A percentile compares a stretch with the other conserved stretches of the same genome.
Conservation (phyloP, 2,888 invertebrate species). For the Bruchidius siliquastri region DNA sequence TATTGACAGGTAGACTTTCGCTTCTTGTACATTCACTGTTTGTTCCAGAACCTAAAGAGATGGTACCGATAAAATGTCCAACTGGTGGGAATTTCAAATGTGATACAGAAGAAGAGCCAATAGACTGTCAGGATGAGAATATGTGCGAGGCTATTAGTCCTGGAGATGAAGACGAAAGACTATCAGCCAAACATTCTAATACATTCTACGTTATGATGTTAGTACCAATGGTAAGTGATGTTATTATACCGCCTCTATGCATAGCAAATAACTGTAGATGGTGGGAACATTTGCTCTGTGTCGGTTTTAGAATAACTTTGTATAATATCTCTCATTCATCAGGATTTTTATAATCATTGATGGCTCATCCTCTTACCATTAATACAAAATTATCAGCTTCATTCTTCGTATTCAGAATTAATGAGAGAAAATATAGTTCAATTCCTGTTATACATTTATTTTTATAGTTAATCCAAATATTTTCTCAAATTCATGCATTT, state of each 20-base stretch:
- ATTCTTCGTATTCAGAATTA: no score
- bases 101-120: slow-evolving; percentile 34
- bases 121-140: slow-evolving; percentile 37
- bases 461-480: no score
- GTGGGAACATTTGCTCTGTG: no score
- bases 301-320: no score
- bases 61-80: slow-evolving; percentile 38
- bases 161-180: slow-evolving; percentile 24
- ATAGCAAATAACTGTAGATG: no score
- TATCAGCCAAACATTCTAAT: slow-evolving; percentile 37
- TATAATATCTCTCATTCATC: no score
- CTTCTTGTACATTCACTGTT: background rate
- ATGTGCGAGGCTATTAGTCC: background rate
- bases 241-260: background rate
- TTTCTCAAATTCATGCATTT: no score
- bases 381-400: no score
- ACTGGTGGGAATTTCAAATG: slow-evolving; percentile 31
- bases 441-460: no score
- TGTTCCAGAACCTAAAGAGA: slow-evolving; percentile 26
- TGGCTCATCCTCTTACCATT: no score
- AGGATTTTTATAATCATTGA: no score
- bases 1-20: background rate
- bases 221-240: slow-evolving; percentile 36
- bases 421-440: no score
- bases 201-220: slow-evolving; percentile 46